phyloP scores from a whole-genome alignment of 2,797 vertebrate species.

The Acanthurus tractus region DNA sequence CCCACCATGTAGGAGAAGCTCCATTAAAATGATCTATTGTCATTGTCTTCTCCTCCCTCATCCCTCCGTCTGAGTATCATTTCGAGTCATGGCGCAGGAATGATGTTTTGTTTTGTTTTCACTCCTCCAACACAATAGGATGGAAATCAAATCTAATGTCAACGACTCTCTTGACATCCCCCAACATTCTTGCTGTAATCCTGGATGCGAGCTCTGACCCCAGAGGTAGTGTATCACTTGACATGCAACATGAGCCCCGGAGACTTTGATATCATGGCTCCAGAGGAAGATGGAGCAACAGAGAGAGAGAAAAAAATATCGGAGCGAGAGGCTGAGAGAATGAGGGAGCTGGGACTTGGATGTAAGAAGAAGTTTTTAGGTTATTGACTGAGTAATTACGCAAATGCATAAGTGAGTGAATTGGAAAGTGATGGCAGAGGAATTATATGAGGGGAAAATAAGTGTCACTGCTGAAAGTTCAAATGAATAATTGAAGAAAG shows the following conservation, averaged over 20 bases:
- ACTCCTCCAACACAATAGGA: constrained; percentile 29
- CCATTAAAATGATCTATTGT: constrained; percentile 27
- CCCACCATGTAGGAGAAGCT: not conserved
- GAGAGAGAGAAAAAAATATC: not conserved
- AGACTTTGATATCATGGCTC: constrained; percentile 12
- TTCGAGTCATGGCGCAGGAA: constrained; percentile 22
- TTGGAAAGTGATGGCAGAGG: too few species aligned
- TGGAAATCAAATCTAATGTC: constrained; percentile 25
- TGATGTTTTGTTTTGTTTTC: constrained; percentile 32
- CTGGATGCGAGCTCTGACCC: constrained; percentile 33
- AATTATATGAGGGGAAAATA: too few species aligned
- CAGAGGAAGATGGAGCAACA: constrained; percentile 4
- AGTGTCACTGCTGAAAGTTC: too few species aligned
- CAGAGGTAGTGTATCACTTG: not conserved
- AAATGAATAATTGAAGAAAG: too few species aligned
- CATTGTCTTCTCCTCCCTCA: constrained; percentile 2
- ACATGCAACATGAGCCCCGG: constrained; percentile 16
- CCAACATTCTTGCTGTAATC: constrained; percentile 12
- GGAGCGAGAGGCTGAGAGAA: not conserved
- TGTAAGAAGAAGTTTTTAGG: too few species aligned
- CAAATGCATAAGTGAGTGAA: too few species aligned
- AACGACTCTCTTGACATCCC: not conserved
- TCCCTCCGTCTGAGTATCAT: not conserved
- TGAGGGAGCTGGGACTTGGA: not conserved
- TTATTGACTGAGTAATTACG: too few species aligned